These are phyloP conservation scores for Smutsia temminckii DNA, from an alignment of 2,797 vertebrate species.

Conservation along the genomic window DNA sequence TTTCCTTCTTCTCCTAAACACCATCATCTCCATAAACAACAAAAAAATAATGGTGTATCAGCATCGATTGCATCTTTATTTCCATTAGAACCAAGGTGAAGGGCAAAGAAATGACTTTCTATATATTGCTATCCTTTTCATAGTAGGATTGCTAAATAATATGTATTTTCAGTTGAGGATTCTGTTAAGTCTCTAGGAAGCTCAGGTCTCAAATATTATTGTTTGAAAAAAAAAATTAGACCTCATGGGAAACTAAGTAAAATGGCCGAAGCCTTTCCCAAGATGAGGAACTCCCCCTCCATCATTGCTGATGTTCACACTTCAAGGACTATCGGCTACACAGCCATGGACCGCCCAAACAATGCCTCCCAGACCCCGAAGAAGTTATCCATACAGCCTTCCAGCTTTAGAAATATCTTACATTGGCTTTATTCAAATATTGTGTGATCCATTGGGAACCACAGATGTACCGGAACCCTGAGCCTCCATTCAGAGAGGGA, in stretches of 20 bases:
- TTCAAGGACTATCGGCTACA: neutral
- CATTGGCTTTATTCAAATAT: neutral
- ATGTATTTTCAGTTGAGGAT: neutral
- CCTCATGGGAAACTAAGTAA: neutral
- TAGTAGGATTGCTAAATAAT: neutral
- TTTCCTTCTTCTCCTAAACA: neutral
- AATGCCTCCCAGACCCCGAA: neutral
- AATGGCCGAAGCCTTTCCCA: neutral
- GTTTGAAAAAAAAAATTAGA: neutral
- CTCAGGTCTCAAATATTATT: neutral
- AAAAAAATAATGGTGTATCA: neutral
- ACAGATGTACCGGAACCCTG: neutral
- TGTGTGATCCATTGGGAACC: neutral
- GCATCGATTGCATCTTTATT: neutral
- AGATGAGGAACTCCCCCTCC: fast-evolving
- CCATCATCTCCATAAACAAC: neutral
- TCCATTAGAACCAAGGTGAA: neutral
- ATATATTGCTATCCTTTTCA: neutral
- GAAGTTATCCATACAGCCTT: neutral
- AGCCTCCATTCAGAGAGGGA: neutral
- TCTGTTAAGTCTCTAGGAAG: conserved; percentile 5
- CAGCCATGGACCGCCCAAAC: neutral
- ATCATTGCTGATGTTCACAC: neutral
- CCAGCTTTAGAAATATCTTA: neutral
- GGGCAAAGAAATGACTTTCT: neutral